Evolutionary conservation across 2,797 vertebrate genomes (phyloP).

Genomic region (Pipistrellus pipistrellus): DNA sequence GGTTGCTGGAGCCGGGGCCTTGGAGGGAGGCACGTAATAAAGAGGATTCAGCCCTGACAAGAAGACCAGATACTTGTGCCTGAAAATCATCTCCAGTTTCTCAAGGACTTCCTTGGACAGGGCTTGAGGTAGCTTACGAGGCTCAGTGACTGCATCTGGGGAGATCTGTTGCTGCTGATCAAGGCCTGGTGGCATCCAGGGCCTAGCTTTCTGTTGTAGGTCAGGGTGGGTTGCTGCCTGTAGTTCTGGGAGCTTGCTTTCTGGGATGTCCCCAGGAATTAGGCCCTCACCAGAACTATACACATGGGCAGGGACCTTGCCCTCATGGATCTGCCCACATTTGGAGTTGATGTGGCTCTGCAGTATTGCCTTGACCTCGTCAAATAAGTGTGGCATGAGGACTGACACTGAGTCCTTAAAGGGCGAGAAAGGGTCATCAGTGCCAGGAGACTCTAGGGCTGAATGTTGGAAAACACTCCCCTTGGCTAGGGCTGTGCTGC

Average conservation of each 20-base stretch:
- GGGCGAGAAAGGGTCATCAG: neutral
- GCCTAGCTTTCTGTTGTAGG: neutral
- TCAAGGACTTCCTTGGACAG: constrained; percentile 38
- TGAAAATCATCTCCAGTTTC: constrained; percentile 72
- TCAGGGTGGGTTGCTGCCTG: neutral
- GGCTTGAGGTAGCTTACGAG: neutral
- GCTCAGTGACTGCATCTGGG: neutral
- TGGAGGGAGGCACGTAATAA: constrained; percentile 59
- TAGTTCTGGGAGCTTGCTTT: neutral
- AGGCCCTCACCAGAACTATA: constrained; percentile 4
- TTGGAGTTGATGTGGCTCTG: constrained; percentile 64
- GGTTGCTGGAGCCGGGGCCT: neutral
- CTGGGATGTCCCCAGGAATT: neutral
- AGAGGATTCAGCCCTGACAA: constrained; percentile 76
- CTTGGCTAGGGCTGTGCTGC: too few species aligned
- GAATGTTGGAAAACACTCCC: neutral
- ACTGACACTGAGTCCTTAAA: neutral
- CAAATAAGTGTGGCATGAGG: constrained; percentile 9
- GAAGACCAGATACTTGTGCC: constrained; percentile 75
- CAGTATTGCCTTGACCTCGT: constrained; percentile 16
- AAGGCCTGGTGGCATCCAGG: neutral
- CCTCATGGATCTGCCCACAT: constrained; percentile 68
- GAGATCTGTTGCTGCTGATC: neutral
- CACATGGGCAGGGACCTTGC: constrained; percentile 46
- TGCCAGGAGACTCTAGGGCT: neutral